A percentile compares a stretch with the other conserved stretches of the same genome.
Evolutionary conservation across 2,888 invertebrate genomes (phyloP).

Genomic region (Brachyptera putata): DNA sequence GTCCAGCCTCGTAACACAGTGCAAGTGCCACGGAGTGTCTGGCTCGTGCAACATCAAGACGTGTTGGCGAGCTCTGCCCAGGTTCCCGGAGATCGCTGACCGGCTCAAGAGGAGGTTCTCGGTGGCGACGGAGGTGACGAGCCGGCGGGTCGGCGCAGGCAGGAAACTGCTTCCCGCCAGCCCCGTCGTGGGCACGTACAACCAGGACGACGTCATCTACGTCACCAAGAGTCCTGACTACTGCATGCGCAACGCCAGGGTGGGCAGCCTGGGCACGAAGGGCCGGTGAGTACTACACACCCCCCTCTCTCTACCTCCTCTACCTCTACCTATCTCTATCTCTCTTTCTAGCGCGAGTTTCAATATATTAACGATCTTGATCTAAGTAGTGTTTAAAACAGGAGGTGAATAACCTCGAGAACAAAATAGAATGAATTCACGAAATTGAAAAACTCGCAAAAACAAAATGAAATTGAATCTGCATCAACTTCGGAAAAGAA

Average conservation of each 20-base stretch:
- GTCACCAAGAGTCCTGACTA: constrained; percentile 79
- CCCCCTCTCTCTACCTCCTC: too few relatives aligned
- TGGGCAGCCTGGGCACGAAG: constrained; percentile 71
- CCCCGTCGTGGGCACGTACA: constrained; percentile 43
- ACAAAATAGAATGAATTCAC: too few relatives aligned
- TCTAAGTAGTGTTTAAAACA: too few relatives aligned
- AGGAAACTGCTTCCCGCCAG: constrained; percentile 43
- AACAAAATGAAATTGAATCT: too few relatives aligned
- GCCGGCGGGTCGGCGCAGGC: constrained; percentile 45
- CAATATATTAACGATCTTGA: too few relatives aligned
- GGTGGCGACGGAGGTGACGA: constrained; percentile 48
- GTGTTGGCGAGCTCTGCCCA: constrained; percentile 71
- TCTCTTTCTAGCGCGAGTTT: too few relatives aligned
- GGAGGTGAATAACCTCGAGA: too few relatives aligned
- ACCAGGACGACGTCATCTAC: constrained; percentile 62
- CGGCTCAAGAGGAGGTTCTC: constrained; percentile 57
- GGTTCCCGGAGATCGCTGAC: constrained; percentile 50
- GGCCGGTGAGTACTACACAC: constrained; percentile 57
- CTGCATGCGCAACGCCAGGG: constrained; percentile 66
- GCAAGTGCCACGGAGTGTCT: constrained; percentile 82
- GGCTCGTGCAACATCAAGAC: constrained; percentile 79
- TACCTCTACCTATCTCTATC: too few relatives aligned
- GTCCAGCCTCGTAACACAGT: constrained; percentile 57
- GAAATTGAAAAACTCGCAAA: too few relatives aligned
- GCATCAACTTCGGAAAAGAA: too few relatives aligned